Evolutionary conservation across 2,888 invertebrate genomes (phyloP).

Genomic region (Acronicta leporina): DNA sequence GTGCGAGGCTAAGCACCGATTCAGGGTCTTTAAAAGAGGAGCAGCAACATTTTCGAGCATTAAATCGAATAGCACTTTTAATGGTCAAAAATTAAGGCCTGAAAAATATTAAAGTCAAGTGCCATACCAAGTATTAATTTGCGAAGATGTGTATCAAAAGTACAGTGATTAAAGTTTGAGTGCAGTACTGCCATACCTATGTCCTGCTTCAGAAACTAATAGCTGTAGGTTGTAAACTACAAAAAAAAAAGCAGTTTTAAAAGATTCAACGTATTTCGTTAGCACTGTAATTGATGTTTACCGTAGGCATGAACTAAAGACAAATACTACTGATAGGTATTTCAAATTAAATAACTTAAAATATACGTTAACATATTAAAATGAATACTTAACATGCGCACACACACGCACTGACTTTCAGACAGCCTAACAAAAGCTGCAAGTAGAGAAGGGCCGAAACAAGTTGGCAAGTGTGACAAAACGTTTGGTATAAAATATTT

Average conservation of each 20-base stretch:
- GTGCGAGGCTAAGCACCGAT: slow-evolving; percentile 43
- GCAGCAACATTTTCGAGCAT: slow-evolving; percentile 21
- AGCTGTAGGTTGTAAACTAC: no score
- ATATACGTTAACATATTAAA: not conserved
- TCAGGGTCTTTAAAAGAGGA: slow-evolving; percentile 33
- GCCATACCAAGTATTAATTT: no score
- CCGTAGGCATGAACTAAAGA: no score
- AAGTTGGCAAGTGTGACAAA: slow-evolving; percentile 18
- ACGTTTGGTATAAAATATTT: slow-evolving; percentile 23
- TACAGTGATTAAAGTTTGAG: no score
- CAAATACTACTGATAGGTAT: no score
- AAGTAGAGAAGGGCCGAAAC: slow-evolving; percentile 1
- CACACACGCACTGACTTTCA: not conserved
- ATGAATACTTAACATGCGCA: not conserved
- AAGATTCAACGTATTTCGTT: no score
- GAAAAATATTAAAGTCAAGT: no score
- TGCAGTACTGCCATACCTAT: not conserved
- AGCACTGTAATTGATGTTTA: no score
- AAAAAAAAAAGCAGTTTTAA: no score
- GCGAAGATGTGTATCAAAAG: no score
- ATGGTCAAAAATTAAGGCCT: not conserved
- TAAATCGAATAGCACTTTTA: slow-evolving; percentile 9
- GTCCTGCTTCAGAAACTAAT: not conserved
- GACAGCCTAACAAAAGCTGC: not conserved
- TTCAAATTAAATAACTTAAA: no score